Conservation (phyloP, 1,140 invertebrate genomes). For the Tenebrio molitor region DNA sequence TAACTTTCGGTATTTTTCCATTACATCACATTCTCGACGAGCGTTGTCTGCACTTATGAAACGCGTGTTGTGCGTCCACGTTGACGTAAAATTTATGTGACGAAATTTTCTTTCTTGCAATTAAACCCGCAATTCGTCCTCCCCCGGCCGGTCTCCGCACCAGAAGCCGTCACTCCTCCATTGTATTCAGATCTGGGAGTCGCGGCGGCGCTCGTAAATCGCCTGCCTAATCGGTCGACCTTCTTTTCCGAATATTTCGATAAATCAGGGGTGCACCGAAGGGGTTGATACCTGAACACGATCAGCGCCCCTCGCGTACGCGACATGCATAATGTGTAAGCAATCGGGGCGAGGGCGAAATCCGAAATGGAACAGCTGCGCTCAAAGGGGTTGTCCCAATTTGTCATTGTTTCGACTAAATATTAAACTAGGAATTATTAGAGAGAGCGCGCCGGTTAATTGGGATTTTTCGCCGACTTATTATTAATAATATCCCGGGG, state of each 20-base stretch:
- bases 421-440: slow-evolving; percentile 38
- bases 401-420: slow-evolving; percentile 60
- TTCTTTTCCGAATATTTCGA: too few species aligned
- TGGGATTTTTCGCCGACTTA: neutral
- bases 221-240: too few species aligned
- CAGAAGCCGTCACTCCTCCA: too few species aligned
- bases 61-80: slow-evolving; percentile 59
- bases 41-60: slow-evolving; percentile 59
- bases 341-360: slow-evolving; percentile 61
- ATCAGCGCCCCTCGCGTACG: slow-evolving; percentile 59
- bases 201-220: too few species aligned
- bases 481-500: too few species aligned
- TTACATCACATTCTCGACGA: slow-evolving; percentile 60
- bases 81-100: slow-evolving; percentile 38
- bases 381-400: slow-evolving; percentile 60
- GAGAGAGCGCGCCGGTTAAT: neutral
- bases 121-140: too few species aligned
- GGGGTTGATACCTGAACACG: slow-evolving; percentile 63
- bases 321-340: slow-evolving; percentile 67
- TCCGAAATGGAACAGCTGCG: slow-evolving; percentile 60
- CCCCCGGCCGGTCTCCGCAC: too few species aligned
- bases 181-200: slow-evolving; percentile 48
- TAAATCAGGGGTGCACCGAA: too few species aligned
- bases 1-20: slow-evolving; percentile 64
- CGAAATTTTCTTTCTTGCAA: slow-evolving; percentile 36